Percentiles rank a stretch among this genome's conserved stretches.
Conservation (phyloP, 2,113 vertebrate species). For the Nycticryphes semicollaris region DNA sequence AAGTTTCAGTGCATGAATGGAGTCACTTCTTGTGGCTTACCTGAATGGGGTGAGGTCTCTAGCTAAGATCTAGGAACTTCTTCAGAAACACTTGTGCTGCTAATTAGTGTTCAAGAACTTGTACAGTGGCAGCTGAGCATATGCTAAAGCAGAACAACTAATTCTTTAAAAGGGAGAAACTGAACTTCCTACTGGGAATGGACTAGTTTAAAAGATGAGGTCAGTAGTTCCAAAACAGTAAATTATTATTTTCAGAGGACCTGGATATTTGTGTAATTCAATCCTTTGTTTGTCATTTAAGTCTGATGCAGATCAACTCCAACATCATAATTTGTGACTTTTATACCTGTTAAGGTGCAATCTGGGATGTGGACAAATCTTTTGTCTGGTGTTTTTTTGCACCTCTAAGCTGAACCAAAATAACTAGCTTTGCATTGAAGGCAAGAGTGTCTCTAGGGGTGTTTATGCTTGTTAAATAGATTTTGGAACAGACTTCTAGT, state of each 20-base stretch:
- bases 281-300: neutral
- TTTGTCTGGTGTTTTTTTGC: neutral
- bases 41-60: neutral
- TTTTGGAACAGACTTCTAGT: neutral
- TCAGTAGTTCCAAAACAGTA: neutral
- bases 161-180: neutral
- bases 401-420: neutral
- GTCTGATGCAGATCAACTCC: neutral
- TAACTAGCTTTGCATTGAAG: neutral
- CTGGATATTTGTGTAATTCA: neutral
- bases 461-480: neutral
- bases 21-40: neutral
- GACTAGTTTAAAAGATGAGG: neutral
- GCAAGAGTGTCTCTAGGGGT: neutral
- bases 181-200: neutral
- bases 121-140: neutral
- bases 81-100: neutral
- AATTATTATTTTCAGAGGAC: neutral
- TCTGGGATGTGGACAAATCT: neutral
- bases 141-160: neutral
- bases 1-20: neutral
- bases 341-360: neutral
- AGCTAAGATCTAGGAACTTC: neutral
- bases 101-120: neutral
- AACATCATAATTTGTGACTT: neutral